These are phyloP conservation scores for Plectropomus leopardus DNA, from an alignment of 2,113 vertebrate genomes.

Conservation along the genomic window DNA sequence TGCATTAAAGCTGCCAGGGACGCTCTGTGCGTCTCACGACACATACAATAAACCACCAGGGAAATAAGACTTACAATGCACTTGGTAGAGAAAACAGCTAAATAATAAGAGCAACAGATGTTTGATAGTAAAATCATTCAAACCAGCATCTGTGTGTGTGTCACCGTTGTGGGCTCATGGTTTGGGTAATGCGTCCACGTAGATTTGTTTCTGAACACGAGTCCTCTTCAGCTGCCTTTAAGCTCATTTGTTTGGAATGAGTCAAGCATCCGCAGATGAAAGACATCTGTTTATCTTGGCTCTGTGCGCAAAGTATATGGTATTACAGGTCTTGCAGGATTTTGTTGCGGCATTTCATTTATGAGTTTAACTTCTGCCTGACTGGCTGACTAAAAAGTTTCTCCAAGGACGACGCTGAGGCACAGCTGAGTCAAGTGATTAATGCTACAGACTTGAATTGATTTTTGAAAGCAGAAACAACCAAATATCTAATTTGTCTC, in stretches of 20 bases:
- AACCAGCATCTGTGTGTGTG: constrained; percentile 18
- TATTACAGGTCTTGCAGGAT: not conserved
- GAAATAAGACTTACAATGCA: not conserved
- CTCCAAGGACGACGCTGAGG: not conserved
- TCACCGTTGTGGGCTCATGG: constrained; percentile 8
- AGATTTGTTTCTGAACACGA: constrained; percentile 26
- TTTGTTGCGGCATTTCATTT: not conserved
- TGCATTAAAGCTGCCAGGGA: not conserved
- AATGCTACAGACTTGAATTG: not conserved
- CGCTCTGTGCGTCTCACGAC: not conserved
- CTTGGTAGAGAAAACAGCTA: not conserved
- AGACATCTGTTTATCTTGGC: constrained; percentile 33
- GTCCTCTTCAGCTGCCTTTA: not conserved
- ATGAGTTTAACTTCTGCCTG: not conserved
- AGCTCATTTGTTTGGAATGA: constrained; percentile 28
- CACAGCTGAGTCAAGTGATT: not conserved
- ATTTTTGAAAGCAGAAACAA: not conserved
- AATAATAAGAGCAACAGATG: constrained; percentile 32
- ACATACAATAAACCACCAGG: not conserved
- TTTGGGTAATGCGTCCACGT: constrained; percentile 20
- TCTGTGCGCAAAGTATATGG: not conserved
- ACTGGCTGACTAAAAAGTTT: not conserved
- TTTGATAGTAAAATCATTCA: constrained; percentile 21
- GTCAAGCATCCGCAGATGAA: not conserved
- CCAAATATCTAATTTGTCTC: not conserved